Conservation (phyloP, 2,888 invertebrate genomes). For the Chouioia cunea region DNA sequence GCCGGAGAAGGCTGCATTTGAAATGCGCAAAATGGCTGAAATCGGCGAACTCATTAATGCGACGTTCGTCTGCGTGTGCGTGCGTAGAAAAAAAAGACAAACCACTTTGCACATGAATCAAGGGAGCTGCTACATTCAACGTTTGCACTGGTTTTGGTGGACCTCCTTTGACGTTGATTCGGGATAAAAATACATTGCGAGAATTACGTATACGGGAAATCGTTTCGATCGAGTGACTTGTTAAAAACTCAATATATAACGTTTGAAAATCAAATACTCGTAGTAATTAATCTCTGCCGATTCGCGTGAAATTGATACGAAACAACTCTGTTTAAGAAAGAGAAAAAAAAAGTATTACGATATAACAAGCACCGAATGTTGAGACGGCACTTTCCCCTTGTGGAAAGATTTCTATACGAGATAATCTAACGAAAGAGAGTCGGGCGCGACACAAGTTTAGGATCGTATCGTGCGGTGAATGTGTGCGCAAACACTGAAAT, state of each 20-base stretch:
- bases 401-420: slow-evolving; percentile 36
- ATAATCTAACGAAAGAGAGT: slow-evolving; percentile 27
- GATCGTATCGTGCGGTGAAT: slow-evolving; percentile 41
- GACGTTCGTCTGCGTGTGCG: background rate
- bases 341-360: background rate
- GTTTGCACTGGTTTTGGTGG: too few relatives aligned
- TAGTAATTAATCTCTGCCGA: too few relatives aligned
- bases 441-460: slow-evolving; percentile 25
- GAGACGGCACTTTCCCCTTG: background rate
- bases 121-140: slow-evolving; percentile 14
- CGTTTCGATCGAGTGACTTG: too few relatives aligned
- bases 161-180: too few relatives aligned
- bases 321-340: background rate
- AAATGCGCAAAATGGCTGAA: slow-evolving; percentile 36
- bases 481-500: slow-evolving; percentile 36
- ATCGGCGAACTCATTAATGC: background rate
- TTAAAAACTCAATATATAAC: too few relatives aligned
- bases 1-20: slow-evolving; percentile 19
- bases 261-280: too few relatives aligned
- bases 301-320: slow-evolving; percentile 12
- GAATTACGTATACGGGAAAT: too few relatives aligned
- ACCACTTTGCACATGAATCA: background rate
- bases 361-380: background rate
- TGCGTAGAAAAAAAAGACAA: background rate
- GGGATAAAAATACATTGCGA: too few relatives aligned